These are phyloP conservation scores for Trilocha varians DNA, from an alignment of 2,888 invertebrate genomes.

Conservation along the genomic window DNA sequence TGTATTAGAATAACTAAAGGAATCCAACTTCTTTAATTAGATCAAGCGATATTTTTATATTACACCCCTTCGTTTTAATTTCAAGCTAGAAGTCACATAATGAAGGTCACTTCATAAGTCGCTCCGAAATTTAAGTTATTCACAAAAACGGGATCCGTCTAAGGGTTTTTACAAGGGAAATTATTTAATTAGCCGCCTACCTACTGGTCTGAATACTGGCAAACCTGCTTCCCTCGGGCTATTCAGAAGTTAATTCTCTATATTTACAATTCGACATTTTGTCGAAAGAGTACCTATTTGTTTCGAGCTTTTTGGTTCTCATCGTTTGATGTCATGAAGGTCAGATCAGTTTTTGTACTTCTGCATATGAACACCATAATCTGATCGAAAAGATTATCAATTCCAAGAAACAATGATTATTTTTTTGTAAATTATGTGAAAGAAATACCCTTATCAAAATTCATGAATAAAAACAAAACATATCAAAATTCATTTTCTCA, in stretches of 20 bases:
- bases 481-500: not conserved
- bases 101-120: not conserved
- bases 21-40: too few relatives aligned
- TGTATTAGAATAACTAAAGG: too few relatives aligned
- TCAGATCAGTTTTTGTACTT: too few relatives aligned
- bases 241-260: conserved; percentile 28
- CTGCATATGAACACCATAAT: too few relatives aligned
- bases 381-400: too few relatives aligned
- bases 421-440: too few relatives aligned
- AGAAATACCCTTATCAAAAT: too few relatives aligned
- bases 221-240: not conserved
- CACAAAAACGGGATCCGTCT: not conserved
- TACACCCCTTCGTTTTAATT: too few relatives aligned
- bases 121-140: conserved; percentile 2
- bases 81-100: not conserved
- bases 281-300: not conserved
- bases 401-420: too few relatives aligned
- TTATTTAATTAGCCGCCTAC: conserved; percentile 3
- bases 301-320: not conserved
- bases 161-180: conserved; percentile 2
- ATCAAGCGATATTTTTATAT: too few relatives aligned
- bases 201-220: not conserved
- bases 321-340: too few relatives aligned
- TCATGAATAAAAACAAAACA: too few relatives aligned
- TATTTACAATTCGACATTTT: conserved; percentile 10